Base-by-base conservation (phyloP, 2,113 vertebrate genomes). In the Albula glossodonta region DNA sequence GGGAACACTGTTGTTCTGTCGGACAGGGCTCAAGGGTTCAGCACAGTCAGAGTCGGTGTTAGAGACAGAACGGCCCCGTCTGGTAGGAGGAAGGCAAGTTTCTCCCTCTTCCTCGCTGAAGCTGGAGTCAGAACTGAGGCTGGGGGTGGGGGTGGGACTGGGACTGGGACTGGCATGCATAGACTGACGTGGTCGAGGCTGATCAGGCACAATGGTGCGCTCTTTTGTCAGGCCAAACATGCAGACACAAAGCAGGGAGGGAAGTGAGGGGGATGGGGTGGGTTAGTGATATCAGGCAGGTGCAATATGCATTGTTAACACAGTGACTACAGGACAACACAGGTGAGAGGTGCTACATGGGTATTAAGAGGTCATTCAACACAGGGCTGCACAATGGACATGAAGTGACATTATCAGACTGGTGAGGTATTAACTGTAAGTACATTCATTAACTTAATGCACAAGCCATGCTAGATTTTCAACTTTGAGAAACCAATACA, bases 231-330 rank as follows among this genome's bases (percentile, higher is more conserved):
- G 25, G 52, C 51, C 80, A 10, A 25, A 81, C 80, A 81, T 81
- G 80, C 80, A 81, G 53, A 81, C 80, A 81, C 80, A 81, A 81
- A 53, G 80, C 52, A 53, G 80, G 80, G 50, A n/a, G 22, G 49
- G 80, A 19, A 22, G 60, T 22, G 60, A 6, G 80, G 50, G 6
- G 51, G 22, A 10, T 19, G 25, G 22, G 51, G 51, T 4, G 80
- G 80, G 80, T 81, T 81, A 81, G 52, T 81, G 51, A 51, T 13
- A 15, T 51, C n/a, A 53, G 80, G 70, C 70, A 74, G 70, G 70
- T 74, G n/a, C 70, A 31, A n/a, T 74, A 22, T 70, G 63, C 63
- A 70, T n/a, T 22, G 51, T 56, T 81, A 81, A 15, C 17, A 66
- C 17, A 17, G 9, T 51, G 50, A 4, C 48, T 51, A 51, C 13